A percentile compares a stretch with the other conserved stretches of the same genome.
Conservation (phyloP, 2,888 invertebrate species). For the Orgyia antiqua region DNA sequence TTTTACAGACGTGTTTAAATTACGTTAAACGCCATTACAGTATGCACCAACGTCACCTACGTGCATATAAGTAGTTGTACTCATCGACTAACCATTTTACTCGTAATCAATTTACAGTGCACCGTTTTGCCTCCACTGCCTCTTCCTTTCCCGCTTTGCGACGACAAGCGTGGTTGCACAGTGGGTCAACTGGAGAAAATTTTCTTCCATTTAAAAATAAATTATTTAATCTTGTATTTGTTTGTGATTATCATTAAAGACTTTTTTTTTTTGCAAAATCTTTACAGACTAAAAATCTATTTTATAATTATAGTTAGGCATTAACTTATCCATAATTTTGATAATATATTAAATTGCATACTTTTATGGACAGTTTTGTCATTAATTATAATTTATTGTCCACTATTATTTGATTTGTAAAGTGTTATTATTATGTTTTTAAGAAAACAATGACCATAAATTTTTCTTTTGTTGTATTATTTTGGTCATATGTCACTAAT, state of each 20-base stretch:
- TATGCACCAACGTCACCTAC: constrained; percentile 17
- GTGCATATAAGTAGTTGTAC: constrained; percentile 61
- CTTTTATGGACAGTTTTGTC: too few relatives aligned
- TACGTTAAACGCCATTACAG: constrained; percentile 44
- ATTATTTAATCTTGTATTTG: background rate
- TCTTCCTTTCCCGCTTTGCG: constrained; percentile 23
- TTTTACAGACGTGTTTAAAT: constrained; percentile 47
- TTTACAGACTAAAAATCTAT: too few relatives aligned
- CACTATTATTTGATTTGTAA: too few relatives aligned
- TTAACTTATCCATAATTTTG: too few relatives aligned
- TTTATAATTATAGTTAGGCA: too few relatives aligned
- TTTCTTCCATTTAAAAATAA: background rate
- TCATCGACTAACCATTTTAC: constrained; percentile 61
- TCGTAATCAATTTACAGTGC: constrained; percentile 63
- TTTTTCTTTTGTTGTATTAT: too few relatives aligned
- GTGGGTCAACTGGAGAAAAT: constrained; percentile 8
- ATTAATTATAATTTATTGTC: too few relatives aligned
- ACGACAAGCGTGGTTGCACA: constrained; percentile 25
- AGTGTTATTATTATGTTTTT: too few relatives aligned
- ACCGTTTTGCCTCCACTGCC: constrained; percentile 39
- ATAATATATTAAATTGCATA: too few relatives aligned
- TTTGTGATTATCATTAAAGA: background rate
- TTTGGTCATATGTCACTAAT: too few relatives aligned
- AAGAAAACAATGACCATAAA: too few relatives aligned
- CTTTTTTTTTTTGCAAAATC: too few relatives aligned